Evolutionary conservation across 2,888 invertebrate species (phyloP), one percentile per base, ranked within the genome.

Genomic region (Tortrix viridana): DNA sequence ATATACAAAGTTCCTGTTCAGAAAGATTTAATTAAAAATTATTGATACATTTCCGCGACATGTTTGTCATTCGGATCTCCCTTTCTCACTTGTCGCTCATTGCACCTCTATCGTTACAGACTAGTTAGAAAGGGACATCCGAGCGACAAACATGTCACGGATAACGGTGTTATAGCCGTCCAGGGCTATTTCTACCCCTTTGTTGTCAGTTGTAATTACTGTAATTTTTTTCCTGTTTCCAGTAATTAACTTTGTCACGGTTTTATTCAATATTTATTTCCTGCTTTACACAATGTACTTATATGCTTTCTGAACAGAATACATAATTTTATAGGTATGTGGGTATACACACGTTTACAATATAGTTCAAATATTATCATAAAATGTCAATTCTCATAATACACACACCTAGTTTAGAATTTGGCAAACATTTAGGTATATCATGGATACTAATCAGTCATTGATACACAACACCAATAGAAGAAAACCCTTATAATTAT

Each of bases 361-460:
- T 18, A 54, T 23, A n/a, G 20, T 19, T 50, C 18, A 46, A 54
- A 26, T 37, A 44, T 37, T 54, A 47, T 58, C 26, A 49, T 20
- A 48, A 43, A 47, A 47, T 23, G 46, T 41, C 38, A 46, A 47
- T n/a, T 60, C 43, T 43, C 14, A 37, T 37, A 54, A 16, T 20
- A 55, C 54, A 49, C 43, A 16, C 16, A 43, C 32, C 16, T 49
- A 48, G 49, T 55, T 55, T 49, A 49, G 55, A 43, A 49, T 49
- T 26, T 53, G 22, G 55, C 19, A 48, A 49, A 44, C 14, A 22
- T 49, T 48, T 55, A 1, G 12, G 32, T 32, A 43, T 16, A 55
- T 49, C 54, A 43, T 55, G 48, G 43, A 55, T 20, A 55, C 54
- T 43, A 61, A 46, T 57, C 56, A 57, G 62, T 62, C 57, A 52